Base-by-base conservation (phyloP, 2,113 vertebrate genomes). In the Vidua chalybeata region DNA sequence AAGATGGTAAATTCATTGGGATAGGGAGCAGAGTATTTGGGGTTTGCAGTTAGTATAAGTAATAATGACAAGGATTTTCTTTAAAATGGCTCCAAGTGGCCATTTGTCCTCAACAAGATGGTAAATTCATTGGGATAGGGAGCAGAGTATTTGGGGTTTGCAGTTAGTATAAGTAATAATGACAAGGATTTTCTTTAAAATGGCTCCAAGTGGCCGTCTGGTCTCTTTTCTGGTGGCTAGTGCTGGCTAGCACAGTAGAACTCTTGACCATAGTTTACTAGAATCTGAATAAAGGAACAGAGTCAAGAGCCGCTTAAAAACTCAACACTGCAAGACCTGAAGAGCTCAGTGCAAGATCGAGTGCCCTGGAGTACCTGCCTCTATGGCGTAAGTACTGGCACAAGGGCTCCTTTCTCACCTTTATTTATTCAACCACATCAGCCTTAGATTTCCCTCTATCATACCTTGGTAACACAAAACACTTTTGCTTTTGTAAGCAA, bases 231-330 rank as follows among this genome's bases (percentile, higher is more conserved):
- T 52, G 16, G 13, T 77, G 52, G 23, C 27, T 75, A 45, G 49
- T 49, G 28, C 56, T 80, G 43, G 13, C 59, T 90, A 59, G 41
- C 45, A 72, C 7, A 7, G 83, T 69, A 89, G 54, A 55, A 45
- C 26, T 13, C 21, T 84, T 93, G 69, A 55, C 66, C 69, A 28
- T 15, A 66, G 41, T 15, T 89, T 76, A 46, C 61, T 54, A 75
- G 41, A 56, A 56, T 66, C 45, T 7, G 15, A 26, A 30, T 72
- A 90, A 96, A 86, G 46, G 45, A 92, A 51, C 5, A 68, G 84
- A 84, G 27, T 73, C n/a, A 96, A 94, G 68, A 81, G 61, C 8
- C 69, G 43, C 90, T 96, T 91, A 71, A 37, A 89, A 35, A 51
- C 28, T 49, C 73, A 62, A 16, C 7, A 31, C 15, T 73, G 14